Evolutionary conservation across 2,797 vertebrate species (phyloP).

Genomic region (Galagoides demidoff): DNA sequence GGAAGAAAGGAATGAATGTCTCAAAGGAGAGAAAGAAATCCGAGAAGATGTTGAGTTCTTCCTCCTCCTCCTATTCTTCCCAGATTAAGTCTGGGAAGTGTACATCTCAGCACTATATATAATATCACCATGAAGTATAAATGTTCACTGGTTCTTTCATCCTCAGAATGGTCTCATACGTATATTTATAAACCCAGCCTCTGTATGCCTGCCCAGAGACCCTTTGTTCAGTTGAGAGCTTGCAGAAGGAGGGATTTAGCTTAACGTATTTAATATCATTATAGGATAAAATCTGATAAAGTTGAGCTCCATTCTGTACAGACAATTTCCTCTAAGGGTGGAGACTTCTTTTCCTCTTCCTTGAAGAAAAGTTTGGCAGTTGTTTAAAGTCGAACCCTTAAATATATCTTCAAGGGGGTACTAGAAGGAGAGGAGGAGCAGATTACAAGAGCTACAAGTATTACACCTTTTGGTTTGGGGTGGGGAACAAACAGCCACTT

Average conservation of each 20-base stretch:
- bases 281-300: not conserved
- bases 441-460: not conserved
- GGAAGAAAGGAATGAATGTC: not conserved
- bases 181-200: not conserved
- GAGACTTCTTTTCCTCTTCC: not conserved
- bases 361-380: not conserved
- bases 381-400: constrained; percentile 2
- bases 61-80: not conserved
- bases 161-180: not conserved
- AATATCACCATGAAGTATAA: not conserved
- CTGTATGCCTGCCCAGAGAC: not conserved
- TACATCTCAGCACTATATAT: not conserved
- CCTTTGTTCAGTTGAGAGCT: not conserved
- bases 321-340: not conserved
- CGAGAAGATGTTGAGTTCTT: not conserved
- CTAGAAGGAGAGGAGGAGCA: not conserved
- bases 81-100: not conserved
- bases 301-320: not conserved
- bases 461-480: not conserved
- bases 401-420: constrained; percentile 17
- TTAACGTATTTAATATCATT: not conserved
- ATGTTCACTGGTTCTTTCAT: constrained; percentile 20
- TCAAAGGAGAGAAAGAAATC: not conserved
- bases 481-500: not conserved
- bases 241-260: not conserved